A percentile compares a stretch with the other conserved stretches of the same genome.
These are phyloP conservation scores for Toxotes chatareus DNA, from an alignment of 2,113 vertebrate genomes.

Conservation along the genomic window DNA sequence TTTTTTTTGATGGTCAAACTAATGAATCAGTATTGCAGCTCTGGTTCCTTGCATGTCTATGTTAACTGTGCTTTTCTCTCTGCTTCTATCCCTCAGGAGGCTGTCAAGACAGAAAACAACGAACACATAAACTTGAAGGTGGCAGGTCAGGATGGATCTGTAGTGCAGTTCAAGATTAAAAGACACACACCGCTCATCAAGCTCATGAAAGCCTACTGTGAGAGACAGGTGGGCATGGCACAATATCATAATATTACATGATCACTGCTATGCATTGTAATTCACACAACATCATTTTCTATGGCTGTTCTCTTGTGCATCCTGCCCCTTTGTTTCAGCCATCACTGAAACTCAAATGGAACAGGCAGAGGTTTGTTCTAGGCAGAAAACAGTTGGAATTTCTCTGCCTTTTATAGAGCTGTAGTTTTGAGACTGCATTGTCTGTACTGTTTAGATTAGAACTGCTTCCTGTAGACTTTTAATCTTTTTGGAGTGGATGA, in stretches of 20 bases:
- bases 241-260: neutral
- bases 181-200: constrained; percentile 98
- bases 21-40: neutral
- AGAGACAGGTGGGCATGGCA: constrained; percentile 90
- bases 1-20: neutral
- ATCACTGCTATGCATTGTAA: neutral
- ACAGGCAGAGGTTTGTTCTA: neutral
- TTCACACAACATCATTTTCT: neutral
- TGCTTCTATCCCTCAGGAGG: constrained; percentile 82
- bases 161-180: constrained; percentile 99
- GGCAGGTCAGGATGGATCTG: constrained; percentile 98
- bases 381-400: neutral
- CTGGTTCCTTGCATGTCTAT: neutral
- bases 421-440: neutral
- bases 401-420: neutral
- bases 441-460: neutral
- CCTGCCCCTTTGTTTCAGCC: neutral
- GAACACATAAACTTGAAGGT: constrained; percentile 99
- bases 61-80: neutral
- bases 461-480: neutral
- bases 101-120: constrained; percentile 98
- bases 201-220: constrained; percentile 99
- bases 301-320: neutral
- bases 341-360: neutral
- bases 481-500: neutral